Evolutionary conservation across 2,113 vertebrate genomes (phyloP).

Genomic region (Lamprologus ornatipinnis): DNA sequence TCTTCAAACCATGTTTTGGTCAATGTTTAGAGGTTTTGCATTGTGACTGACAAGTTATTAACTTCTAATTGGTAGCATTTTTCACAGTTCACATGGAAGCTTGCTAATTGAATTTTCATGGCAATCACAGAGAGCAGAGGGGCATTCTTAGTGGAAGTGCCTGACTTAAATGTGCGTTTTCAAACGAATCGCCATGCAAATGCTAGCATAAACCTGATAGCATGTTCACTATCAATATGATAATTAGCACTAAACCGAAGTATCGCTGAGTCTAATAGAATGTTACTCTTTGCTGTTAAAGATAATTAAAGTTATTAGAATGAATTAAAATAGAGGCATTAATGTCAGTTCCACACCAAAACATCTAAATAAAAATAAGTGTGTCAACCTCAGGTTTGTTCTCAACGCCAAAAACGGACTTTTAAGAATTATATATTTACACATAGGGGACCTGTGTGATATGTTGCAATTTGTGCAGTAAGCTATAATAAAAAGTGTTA

Average conservation of each 20-base stretch:
- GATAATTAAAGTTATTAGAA: background rate
- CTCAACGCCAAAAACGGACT: background rate
- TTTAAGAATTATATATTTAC: background rate
- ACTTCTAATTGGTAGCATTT: background rate
- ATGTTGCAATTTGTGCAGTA: background rate
- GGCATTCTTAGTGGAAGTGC: background rate
- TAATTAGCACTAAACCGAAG: background rate
- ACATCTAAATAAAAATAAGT: background rate
- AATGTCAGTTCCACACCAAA: background rate
- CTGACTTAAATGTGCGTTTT: background rate
- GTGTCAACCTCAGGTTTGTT: background rate
- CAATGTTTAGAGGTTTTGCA: background rate
- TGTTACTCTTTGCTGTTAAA: background rate
- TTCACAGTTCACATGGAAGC: background rate
- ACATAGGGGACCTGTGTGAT: background rate
- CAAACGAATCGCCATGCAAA: background rate
- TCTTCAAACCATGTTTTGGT: background rate
- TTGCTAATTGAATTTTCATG: conserved; percentile 4
- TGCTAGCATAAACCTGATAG: background rate
- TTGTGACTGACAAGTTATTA: conserved; percentile 15
- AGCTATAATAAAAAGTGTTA: background rate
- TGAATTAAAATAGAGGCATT: background rate
- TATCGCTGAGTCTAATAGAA: background rate
- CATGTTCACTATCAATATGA: background rate
- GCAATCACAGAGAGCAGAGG: background rate